Evolutionary conservation across 2,888 invertebrate genomes (phyloP).

Genomic region (Drosophila lutescens): DNA sequence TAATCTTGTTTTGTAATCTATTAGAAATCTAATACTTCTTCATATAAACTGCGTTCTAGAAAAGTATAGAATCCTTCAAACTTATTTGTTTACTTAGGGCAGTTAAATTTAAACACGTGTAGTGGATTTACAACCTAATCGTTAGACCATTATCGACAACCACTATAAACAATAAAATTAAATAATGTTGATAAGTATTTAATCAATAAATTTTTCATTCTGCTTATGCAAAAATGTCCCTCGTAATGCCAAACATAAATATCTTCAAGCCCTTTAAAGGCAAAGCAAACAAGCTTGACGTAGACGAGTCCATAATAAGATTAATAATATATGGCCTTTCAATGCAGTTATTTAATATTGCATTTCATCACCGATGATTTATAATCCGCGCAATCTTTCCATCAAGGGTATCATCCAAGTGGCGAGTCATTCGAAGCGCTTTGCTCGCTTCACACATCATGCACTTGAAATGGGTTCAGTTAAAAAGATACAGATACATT

Average conservation of each 20-base stretch:
- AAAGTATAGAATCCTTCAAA: neutral
- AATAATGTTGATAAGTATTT: too few relatives aligned
- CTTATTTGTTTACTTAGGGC: neutral
- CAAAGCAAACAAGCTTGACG: neutral
- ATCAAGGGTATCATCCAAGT: slow-evolving; percentile 4
- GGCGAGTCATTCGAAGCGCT: neutral
- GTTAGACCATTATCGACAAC: neutral
- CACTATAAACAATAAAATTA: neutral
- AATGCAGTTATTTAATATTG: neutral
- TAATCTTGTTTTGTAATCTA: too few relatives aligned
- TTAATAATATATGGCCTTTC: neutral
- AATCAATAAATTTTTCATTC: too few relatives aligned
- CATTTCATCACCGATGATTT: neutral
- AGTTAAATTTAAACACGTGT: neutral
- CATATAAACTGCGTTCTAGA: neutral
- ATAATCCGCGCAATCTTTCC: neutral
- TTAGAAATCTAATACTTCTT: neutral
- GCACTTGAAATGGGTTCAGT: slow-evolving; percentile 23
- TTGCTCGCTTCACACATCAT: slow-evolving; percentile 29
- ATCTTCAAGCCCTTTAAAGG: neutral
- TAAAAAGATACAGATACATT: slow-evolving; percentile 15
- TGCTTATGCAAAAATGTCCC: neutral
- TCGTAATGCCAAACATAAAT: neutral
- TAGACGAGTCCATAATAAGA: neutral
- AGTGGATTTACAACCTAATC: neutral